Evolutionary conservation across 2,113 vertebrate species (phyloP).

Genomic region (Jacana jacana): DNA sequence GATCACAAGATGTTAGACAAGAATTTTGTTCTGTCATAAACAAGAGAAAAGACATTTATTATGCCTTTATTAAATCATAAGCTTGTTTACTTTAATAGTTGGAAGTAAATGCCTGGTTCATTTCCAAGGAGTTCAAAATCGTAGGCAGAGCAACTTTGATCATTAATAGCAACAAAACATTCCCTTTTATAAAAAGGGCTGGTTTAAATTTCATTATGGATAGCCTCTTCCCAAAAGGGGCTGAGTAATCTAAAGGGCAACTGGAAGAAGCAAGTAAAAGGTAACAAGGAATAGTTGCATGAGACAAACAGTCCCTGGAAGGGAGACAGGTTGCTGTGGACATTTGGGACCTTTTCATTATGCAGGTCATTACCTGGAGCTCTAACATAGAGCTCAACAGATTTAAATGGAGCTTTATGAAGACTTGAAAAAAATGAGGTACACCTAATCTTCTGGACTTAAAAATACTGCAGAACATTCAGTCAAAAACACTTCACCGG

Average conservation of each 20-base stretch:
- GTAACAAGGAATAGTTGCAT: background rate
- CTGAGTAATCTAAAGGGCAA: background rate
- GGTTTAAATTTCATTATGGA: background rate
- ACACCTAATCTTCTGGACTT: background rate
- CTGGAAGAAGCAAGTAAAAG: background rate
- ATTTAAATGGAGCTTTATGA: background rate
- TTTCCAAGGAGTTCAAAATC: background rate
- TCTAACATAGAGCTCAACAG: background rate
- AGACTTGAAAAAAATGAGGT: background rate
- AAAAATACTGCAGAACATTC: background rate
- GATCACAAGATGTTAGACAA: constrained; percentile 31
- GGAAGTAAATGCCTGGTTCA: background rate
- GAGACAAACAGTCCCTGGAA: background rate
- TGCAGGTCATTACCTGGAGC: background rate
- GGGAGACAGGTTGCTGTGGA: background rate
- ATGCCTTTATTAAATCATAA: constrained; percentile 26
- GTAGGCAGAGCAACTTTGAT: background rate
- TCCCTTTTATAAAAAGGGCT: background rate
- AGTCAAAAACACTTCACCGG: background rate
- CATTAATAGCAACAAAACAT: background rate
- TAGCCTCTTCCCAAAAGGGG: background rate
- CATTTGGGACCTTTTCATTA: background rate
- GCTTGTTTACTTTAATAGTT: constrained; percentile 29
- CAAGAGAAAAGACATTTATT: background rate
- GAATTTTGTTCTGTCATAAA: background rate